Base-by-base conservation (phyloP, 2,797 vertebrate species). In the Zonotrichia albicollis region DNA sequence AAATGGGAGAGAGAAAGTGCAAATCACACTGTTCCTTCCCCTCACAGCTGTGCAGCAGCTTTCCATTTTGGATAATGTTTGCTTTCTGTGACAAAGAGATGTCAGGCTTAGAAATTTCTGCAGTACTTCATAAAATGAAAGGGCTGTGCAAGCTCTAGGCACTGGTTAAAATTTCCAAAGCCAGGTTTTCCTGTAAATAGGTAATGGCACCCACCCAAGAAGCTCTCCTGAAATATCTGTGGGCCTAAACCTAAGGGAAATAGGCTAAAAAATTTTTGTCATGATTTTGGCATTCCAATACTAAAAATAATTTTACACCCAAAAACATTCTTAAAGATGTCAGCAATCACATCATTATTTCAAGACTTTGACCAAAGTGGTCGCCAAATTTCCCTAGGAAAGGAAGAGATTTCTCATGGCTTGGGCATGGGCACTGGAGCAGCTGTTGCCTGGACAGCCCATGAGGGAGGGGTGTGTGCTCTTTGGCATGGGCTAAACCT, bases 391-490 rank as follows among this genome's bases (percentile, higher is more conserved):
- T 88, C 46, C 20, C 38, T 66, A 18, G 12, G 64, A 71, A 76
- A 45, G 53, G 26, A 50, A 42, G 58, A 55, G 29, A 36, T 60
- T 84, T 90, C 48, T 50, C 29, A 32, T 20, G 50, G 53, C 30
- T 91, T 77, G 58, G 80, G 46, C 25, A 27, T 1, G 45, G 62
- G 42, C 26, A 7, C 19, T 15, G 16, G 40, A 58, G 46, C 58
- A 78, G 53, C 58, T 65, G 29, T 53, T 74, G 71, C 64, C 60
- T 79, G 78, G 73, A 58, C 45, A 65, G 18, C 12, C 16, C 38
- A 32, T 0, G 0, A 64, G 74, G 51, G n/a, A 61, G 29, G 1
- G 1, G 42, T 1, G 5, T 11, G 51, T 60, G 45, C 18, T 91
- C 57, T 66, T 61, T 43, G n/a, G 34, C 38, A 25, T 3, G 43